Evolutionary conservation across 2,113 vertebrate species (phyloP).

Genomic region (Jaculus jaculus): DNA sequence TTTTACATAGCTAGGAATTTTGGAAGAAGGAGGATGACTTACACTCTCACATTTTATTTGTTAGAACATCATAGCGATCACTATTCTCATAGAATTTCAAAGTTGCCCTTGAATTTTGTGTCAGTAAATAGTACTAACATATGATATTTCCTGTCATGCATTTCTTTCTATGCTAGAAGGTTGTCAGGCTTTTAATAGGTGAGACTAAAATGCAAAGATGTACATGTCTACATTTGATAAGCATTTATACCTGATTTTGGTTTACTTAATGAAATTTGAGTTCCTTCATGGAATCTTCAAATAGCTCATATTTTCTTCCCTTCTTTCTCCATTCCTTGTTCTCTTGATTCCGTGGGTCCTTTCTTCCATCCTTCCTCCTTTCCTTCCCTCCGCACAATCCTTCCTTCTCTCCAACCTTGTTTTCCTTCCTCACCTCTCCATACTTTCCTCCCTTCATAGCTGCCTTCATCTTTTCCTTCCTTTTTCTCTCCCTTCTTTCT

Average conservation of each 20-base stretch:
- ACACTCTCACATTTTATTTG: conserved; percentile 78
- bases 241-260: conserved; percentile 70
- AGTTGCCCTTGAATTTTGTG: conserved; percentile 72
- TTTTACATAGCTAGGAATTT: conserved; percentile 62
- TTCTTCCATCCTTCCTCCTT: not conserved
- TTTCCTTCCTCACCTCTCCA: too few relatives aligned
- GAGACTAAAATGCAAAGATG: conserved; percentile 65
- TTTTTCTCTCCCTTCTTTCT: not conserved
- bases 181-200: conserved; percentile 73
- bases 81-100: conserved; percentile 72
- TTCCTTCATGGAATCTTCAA: conserved; percentile 66
- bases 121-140: conserved; percentile 62
- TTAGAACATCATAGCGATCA: conserved; percentile 76
- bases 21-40: conserved; percentile 72
- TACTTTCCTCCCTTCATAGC: not conserved
- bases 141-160: conserved; percentile 71
- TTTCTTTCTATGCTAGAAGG: conserved; percentile 62
- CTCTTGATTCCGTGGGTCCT: not conserved
- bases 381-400: not conserved
- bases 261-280: conserved; percentile 73
- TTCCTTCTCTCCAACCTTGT: not conserved
- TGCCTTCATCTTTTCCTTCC: not conserved
- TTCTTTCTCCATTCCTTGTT: not conserved
- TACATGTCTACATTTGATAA: conserved; percentile 41
- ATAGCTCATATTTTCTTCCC: not conserved